Evolutionary conservation across 2,797 vertebrate genomes (phyloP).

Genomic region (Propithecus perrieri): DNA sequence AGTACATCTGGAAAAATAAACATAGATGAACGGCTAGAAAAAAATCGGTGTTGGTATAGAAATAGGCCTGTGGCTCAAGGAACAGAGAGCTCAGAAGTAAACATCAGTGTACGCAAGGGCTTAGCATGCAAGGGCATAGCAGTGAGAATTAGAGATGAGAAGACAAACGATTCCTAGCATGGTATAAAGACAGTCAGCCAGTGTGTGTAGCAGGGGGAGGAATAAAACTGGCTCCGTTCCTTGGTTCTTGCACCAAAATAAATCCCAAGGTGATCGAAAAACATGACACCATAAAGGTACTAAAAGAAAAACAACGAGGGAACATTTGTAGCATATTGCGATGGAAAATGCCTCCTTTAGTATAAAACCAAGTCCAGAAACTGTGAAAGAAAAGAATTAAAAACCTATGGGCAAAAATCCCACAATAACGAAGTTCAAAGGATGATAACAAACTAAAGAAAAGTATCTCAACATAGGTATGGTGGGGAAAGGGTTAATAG

Average conservation of each 20-base stretch:
- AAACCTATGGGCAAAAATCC: neutral
- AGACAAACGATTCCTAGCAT: neutral
- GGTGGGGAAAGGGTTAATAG: neutral
- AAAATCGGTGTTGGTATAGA: neutral
- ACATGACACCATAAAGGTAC: neutral
- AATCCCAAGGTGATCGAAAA: neutral
- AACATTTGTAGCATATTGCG: neutral
- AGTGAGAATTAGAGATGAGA: neutral
- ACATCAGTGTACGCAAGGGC: neutral
- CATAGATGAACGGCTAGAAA: neutral
- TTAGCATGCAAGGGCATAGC: neutral
- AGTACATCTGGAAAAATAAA: neutral
- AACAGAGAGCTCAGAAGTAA: neutral
- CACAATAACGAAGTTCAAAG: neutral
- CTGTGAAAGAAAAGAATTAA: neutral
- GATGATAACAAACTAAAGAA: too few relatives aligned
- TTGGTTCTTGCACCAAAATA: neutral
- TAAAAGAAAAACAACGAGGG: neutral
- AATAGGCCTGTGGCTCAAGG: neutral
- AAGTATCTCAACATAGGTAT: neutral
- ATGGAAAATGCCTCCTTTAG: neutral
- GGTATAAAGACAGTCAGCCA: neutral
- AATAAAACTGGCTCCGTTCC: neutral
- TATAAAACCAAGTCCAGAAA: neutral
- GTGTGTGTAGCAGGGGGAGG: neutral